Conservation (phyloP, 2,113 vertebrate genomes). For the Lagopus leucura region DNA sequence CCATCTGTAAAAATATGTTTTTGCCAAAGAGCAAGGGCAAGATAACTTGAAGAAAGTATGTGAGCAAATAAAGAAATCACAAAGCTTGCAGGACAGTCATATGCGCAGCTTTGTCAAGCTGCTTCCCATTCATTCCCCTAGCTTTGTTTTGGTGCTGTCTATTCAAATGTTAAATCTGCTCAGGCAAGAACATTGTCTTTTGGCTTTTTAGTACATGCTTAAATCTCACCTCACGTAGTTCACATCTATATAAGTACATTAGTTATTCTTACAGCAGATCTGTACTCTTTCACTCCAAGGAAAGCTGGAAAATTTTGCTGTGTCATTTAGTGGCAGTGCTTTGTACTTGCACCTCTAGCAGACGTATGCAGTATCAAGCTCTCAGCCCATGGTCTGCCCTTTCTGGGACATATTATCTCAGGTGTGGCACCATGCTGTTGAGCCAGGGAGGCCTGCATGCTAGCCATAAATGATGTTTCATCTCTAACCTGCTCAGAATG, state of each 20-base stretch:
- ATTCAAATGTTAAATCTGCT: neutral
- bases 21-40: slow-evolving; percentile 32
- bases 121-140: neutral
- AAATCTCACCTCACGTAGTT: neutral
- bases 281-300: neutral
- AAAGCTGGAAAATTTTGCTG: neutral
- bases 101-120: neutral
- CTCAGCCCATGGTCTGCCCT: neutral
- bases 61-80: slow-evolving; percentile 37
- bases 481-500: neutral
- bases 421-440: neutral
- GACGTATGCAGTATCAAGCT: neutral
- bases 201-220: neutral
- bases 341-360: neutral
- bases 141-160: neutral
- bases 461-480: neutral
- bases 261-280: neutral
- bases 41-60: slow-evolving; percentile 23
- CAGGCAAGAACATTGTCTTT: neutral
- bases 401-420: neutral
- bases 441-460: neutral
- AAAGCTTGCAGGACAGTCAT: neutral
- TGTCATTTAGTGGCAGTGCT: neutral
- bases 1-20: slow-evolving; percentile 58
- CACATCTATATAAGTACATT: neutral